A percentile compares a stretch with the other conserved stretches of the same genome.
phyloP scores from a whole-genome alignment of 2,797 vertebrate species.

The Aulostomus chinensis region DNA sequence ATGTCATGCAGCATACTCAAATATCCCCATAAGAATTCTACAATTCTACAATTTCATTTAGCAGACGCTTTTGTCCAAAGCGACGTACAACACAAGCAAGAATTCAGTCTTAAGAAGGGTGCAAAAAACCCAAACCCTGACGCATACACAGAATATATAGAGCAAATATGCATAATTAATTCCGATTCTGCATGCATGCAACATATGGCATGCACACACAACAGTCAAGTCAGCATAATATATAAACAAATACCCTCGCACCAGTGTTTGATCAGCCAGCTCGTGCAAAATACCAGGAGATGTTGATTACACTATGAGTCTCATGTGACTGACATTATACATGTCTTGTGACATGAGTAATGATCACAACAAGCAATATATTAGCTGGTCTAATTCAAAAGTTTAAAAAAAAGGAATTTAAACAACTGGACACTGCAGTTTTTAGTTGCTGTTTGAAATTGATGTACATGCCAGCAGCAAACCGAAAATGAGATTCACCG shows the following conservation, averaged over 20 bases:
- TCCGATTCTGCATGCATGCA: conserved; percentile 26
- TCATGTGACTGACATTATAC: background rate
- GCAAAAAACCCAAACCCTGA: conserved; percentile 10
- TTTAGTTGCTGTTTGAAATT: too few species aligned
- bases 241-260: conserved; percentile 1
- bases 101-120: background rate
- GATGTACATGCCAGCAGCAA: too few species aligned
- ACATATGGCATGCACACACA: conserved; percentile 26
- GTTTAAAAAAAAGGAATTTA: too few species aligned
- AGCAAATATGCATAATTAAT: conserved; percentile 46
- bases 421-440: background rate
- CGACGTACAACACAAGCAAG: too few species aligned
- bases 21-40: too few species aligned
- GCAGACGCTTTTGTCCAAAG: too few species aligned
- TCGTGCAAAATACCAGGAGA: background rate
- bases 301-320: background rate
- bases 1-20: background rate
- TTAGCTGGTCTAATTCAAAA: too few species aligned
- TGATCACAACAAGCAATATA: too few species aligned
- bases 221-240: conserved; percentile 11
- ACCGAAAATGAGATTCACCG: too few species aligned
- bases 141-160: conserved; percentile 14
- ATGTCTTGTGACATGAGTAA: too few species aligned
- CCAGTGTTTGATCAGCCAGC: background rate
- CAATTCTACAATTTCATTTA: too few species aligned